Base-by-base conservation (phyloP, 2,113 vertebrate genomes). In the Hemiprocne comata region DNA sequence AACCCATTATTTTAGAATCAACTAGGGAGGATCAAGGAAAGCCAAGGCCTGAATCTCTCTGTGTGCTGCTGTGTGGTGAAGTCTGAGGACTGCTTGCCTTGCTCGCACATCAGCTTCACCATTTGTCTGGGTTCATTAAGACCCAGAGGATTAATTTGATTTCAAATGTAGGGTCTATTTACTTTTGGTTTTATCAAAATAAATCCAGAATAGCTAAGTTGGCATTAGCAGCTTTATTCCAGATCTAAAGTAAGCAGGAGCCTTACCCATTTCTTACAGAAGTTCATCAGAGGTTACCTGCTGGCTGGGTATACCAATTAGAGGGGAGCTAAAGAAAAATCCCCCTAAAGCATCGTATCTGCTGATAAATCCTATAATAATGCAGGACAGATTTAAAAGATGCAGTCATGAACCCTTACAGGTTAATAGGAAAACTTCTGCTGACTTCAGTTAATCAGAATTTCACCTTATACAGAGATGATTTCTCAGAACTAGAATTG, bases 351-450 rank as follows among this genome's bases (percentile, higher is more conserved):
- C 79, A 94, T 5, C 33, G 2, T 93, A 96, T 81, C 40, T 94
- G 88, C 81, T 60, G 83, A 81, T 73, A 85, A 97, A 93, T 87
- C 65, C 53, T 72, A 58, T 16, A 91, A 78, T 93, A 94, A 97
- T 51, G 77, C 15, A 65, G 71, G 53, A 55, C 31, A 83, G 46
- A 76, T 72, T 71, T 87, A 89, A 75, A 95, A 92, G 40, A 94
- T 46, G 50, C 17, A 90, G 55, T 48, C 64, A 42, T 24, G 75
- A 85, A 69, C 26, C 44, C 38, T 29, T 46, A 48, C 42, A 90
- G 55, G 40, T 62, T 85, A 92, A 73, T 3, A 75, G 66, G 40
- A 90, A 94, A 93, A 94, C 57, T 90, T 85, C 38, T 84, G 36
- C 78, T 93, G 71, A 82, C 85, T 87, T 66, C 8, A 15, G 53